Evolutionary conservation across 2,888 invertebrate species (phyloP).

Genomic region (Belgica antarctica): DNA sequence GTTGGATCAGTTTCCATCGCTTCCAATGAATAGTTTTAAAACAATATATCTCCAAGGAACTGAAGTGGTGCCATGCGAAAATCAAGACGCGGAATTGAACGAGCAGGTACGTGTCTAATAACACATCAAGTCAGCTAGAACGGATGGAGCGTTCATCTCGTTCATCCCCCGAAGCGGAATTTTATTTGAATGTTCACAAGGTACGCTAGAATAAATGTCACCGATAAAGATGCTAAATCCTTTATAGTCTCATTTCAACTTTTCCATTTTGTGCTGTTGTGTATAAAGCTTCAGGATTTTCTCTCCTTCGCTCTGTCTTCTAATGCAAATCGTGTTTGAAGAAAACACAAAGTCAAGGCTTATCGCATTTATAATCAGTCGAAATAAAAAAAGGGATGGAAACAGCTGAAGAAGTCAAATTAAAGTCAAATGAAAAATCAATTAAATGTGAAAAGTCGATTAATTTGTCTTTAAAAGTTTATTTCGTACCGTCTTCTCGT

Average conservation of each 20-base stretch:
- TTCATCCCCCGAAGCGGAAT: neutral
- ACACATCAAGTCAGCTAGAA: neutral
- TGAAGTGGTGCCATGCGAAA: too few relatives aligned
- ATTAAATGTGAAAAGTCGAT: neutral
- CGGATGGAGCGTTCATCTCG: neutral
- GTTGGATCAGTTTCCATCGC: too few relatives aligned
- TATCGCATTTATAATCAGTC: neutral
- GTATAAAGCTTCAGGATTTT: neutral
- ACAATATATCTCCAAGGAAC: too few relatives aligned
- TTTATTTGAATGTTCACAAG: neutral
- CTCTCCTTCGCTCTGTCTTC: neutral
- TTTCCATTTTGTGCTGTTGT: neutral
- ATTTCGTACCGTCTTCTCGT: neutral
- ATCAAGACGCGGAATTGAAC: neutral
- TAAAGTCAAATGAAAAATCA: neutral
- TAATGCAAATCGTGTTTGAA: neutral
- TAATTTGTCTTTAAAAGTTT: neutral
- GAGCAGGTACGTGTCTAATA: neutral
- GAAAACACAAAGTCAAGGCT: neutral
- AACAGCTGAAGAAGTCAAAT: conserved; percentile 12
- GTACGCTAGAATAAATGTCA: conserved; percentile 21
- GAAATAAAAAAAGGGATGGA: neutral
- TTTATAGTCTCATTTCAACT: neutral
- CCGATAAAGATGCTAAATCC: conserved; percentile 10
- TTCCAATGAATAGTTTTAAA: too few relatives aligned